These are phyloP conservation scores for Eulacestoma nigropectus DNA, from an alignment of 2,113 vertebrate species.

Conservation along the genomic window DNA sequence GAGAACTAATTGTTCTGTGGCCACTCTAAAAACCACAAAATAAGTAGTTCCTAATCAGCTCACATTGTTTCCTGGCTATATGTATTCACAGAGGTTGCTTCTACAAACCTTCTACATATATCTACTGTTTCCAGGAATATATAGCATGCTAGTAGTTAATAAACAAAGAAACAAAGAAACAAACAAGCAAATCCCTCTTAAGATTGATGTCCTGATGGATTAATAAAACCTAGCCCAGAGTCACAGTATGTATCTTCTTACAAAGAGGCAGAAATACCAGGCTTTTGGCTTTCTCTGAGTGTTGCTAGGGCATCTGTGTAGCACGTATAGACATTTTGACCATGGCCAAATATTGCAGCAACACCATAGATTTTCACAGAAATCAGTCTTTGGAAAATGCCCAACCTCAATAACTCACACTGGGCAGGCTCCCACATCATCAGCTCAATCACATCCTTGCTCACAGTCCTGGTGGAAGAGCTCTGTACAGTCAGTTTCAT, in stretches of 20 bases:
- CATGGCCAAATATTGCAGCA: rapidly evolving
- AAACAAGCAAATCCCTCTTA: background rate
- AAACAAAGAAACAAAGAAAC: background rate
- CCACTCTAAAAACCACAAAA: background rate
- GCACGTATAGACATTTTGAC: background rate
- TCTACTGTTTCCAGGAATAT: background rate
- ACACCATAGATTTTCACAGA: background rate
- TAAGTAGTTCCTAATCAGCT: background rate
- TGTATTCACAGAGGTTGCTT: background rate
- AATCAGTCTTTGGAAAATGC: background rate
- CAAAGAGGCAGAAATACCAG: background rate
- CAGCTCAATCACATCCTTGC: background rate
- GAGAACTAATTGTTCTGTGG: background rate
- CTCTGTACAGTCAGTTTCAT: background rate
- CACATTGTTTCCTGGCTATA: background rate
- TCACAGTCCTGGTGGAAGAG: background rate
- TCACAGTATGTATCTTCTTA: background rate
- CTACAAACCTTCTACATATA: background rate
- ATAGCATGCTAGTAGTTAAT: background rate
- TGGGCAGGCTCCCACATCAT: background rate
- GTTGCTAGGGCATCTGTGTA: background rate
- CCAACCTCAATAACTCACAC: background rate
- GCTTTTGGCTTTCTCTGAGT: background rate
- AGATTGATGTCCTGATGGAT: rapidly evolving
- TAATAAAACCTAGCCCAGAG: background rate